These are phyloP conservation scores for Leucoraja ocellata DNA, from an alignment of 2,797 vertebrate species.

Conservation along the genomic window DNA sequence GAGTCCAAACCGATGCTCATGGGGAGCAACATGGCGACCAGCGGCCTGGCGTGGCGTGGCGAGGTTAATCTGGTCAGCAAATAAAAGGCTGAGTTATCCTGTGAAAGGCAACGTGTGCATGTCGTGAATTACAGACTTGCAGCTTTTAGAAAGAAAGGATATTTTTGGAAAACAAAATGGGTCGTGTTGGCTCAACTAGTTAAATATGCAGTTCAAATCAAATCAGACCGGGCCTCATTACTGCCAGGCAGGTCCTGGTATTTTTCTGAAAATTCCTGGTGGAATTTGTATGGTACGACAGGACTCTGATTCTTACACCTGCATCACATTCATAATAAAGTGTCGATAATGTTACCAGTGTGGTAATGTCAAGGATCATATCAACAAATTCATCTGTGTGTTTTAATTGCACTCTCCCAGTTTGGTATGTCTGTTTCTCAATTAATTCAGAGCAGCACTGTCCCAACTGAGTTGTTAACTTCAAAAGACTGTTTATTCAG, in stretches of 20 bases:
- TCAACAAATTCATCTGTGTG: not conserved
- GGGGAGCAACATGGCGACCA: too few species aligned
- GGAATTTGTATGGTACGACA: not conserved
- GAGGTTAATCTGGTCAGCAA: too few species aligned
- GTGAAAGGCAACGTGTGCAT: too few species aligned
- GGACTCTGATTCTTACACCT: not conserved
- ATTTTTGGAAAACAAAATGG: not conserved
- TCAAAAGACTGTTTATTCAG: not conserved
- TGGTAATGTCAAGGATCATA: not conserved
- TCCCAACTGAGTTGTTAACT: not conserved
- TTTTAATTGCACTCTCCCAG: not conserved
- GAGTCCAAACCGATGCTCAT: too few species aligned
- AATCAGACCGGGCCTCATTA: not conserved
- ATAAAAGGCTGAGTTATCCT: too few species aligned
- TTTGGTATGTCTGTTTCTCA: not conserved
- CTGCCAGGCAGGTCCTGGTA: not conserved
- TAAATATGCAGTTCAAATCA: not conserved
- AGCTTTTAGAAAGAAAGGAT: too few species aligned
- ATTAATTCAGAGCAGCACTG: not conserved
- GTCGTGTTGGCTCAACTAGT: not conserved
- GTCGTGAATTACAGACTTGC: too few species aligned
- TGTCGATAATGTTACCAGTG: not conserved
- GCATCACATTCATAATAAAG: not conserved
- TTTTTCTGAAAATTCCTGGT: not conserved
- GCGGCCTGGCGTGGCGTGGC: too few species aligned